These are phyloP conservation scores for Oenanthe oenanthe DNA, from an alignment of 2,113 vertebrate species.

Conservation along the genomic window DNA sequence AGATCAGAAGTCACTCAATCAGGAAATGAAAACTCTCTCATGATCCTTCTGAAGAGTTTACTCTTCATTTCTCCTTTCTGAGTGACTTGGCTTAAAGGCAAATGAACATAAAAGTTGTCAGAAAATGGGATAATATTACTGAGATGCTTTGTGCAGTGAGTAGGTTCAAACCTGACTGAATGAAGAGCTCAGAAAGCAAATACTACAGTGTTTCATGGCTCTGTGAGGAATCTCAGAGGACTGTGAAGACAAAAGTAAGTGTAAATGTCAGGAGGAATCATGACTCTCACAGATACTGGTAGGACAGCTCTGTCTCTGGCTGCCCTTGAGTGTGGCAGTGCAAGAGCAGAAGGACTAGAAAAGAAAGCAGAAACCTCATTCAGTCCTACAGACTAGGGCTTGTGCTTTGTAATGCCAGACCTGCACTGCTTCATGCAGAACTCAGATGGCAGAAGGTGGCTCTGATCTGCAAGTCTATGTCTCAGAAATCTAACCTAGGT, in stretches of 20 bases:
- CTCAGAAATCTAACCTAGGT: neutral
- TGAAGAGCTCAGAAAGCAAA: neutral
- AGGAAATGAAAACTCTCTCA: neutral
- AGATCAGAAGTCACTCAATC: neutral
- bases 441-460: neutral
- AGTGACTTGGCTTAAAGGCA: neutral
- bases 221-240: neutral
- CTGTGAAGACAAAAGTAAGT: neutral
- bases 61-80: slow-evolving; percentile 7
- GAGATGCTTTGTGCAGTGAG: neutral
- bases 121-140: neutral
- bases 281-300: neutral
- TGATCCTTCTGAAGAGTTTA: neutral
- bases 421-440: neutral
- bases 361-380: neutral
- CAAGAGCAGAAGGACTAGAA: neutral
- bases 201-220: neutral
- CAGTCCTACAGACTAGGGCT: neutral
- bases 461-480: neutral
- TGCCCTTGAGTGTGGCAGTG: neutral
- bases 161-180: neutral
- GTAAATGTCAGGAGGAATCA: neutral
- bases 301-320: neutral
- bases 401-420: accelerated
- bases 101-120: neutral